Evolutionary conservation across 2,113 vertebrate genomes (phyloP).

Genomic region (Hyperopisus bebe): DNA sequence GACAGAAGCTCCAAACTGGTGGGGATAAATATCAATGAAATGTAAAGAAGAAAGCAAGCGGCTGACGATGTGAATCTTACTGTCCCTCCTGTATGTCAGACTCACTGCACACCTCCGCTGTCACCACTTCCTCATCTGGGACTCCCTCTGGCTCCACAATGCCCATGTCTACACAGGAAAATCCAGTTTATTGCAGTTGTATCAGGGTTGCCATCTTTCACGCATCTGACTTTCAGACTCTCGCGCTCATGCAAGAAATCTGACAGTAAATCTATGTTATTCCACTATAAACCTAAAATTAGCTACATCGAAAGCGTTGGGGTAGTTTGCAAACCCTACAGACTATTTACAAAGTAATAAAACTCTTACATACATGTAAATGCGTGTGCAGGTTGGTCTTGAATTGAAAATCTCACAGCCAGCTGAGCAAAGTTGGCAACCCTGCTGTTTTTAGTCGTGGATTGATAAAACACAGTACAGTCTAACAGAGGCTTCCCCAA

Average conservation of each 20-base stretch:
- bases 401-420: background rate
- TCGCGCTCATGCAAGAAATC: background rate
- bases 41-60: background rate
- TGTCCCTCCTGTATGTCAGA: constrained; percentile 70
- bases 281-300: background rate
- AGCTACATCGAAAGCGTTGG: background rate
- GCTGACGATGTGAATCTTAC: constrained; percentile 53
- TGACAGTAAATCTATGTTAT: background rate
- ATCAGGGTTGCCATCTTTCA: background rate
- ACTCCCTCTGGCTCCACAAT: background rate
- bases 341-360: background rate
- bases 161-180: background rate
- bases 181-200: background rate
- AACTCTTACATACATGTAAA: background rate
- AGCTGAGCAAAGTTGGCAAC: background rate
- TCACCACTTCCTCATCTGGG: constrained; percentile 41
- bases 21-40: background rate
- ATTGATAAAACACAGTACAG: background rate
- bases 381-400: background rate
- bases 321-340: background rate
- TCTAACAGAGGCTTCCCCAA: background rate
- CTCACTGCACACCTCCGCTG: constrained; percentile 63
- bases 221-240: background rate
- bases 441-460: background rate
- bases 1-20: background rate